phyloP scores from a whole-genome alignment of 2,888 invertebrate species.

The Sarcophaga subvicina region DNA sequence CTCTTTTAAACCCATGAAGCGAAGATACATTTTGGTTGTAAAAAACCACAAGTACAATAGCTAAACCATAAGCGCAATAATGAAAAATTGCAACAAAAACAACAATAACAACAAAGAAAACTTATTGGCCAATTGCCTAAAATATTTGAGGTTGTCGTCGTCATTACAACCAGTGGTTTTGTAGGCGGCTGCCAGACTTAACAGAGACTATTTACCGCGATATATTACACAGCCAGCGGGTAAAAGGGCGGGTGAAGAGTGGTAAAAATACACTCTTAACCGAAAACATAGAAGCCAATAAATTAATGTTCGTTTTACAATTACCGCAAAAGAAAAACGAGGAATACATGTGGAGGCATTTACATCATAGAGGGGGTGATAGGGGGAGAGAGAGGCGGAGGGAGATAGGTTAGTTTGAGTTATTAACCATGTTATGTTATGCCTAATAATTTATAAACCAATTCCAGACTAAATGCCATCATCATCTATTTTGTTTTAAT shows the following conservation, averaged over 20 bases:
- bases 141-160: conserved; percentile 1
- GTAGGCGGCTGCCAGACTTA: not conserved
- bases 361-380: too few species aligned
- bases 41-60: conserved; percentile 16
- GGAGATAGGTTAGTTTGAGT: too few species aligned
- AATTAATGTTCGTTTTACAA: not conserved
- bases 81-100: conserved; percentile 4
- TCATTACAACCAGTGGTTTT: not conserved
- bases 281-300: not conserved
- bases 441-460: too few species aligned
- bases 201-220: not conserved
- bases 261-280: not conserved
- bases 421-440: too few species aligned
- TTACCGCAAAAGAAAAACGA: not conserved
- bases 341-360: too few species aligned
- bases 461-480: too few species aligned
- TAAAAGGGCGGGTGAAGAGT: not conserved
- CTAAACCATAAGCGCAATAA: not conserved
- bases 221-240: not conserved
- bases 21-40: not conserved
- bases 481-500: too few species aligned
- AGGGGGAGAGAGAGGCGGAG: too few species aligned
- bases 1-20: not conserved
- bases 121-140: conserved; percentile 33
- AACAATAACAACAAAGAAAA: not conserved